phyloP scores from a whole-genome alignment of 2,888 invertebrate genomes.

The Dolichopus griseipennis region DNA sequence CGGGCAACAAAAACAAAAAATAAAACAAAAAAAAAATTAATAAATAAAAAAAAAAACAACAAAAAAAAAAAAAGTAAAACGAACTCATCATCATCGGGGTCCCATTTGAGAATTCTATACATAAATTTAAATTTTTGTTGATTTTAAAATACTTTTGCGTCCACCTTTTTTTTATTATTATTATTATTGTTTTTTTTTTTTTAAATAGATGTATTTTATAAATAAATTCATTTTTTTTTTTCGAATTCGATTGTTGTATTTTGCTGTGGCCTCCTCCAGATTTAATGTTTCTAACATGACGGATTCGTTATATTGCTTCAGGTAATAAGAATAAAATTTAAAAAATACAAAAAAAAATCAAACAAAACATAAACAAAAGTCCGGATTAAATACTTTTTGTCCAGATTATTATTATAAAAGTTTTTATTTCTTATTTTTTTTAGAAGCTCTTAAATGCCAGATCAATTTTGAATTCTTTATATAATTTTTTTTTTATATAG shows the following conservation, averaged over 20 bases:
- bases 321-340: neutral
- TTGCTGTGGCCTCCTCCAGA: neutral
- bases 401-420: too few relatives aligned
- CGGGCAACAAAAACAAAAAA: neutral
- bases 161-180: neutral
- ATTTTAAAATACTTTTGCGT: constrained; percentile 1
- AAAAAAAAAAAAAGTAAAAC: neutral
- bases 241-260: neutral
- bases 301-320: neutral
- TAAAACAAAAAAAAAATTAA: neutral
- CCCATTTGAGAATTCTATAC: constrained; percentile 4
- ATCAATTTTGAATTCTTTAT: neutral
- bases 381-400: neutral
- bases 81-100: constrained; percentile 4
- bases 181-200: neutral
- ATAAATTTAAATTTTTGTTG: constrained; percentile 6
- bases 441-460: neutral
- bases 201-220: neutral
- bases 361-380: neutral
- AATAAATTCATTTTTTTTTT: neutral
- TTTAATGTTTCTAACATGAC: constrained; percentile 6
- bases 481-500: neutral
- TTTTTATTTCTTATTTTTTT: too few relatives aligned
- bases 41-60: neutral
- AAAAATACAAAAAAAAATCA: neutral